Base-by-base conservation (phyloP, 1,140 invertebrate genomes). In the Galleria mellonella region DNA sequence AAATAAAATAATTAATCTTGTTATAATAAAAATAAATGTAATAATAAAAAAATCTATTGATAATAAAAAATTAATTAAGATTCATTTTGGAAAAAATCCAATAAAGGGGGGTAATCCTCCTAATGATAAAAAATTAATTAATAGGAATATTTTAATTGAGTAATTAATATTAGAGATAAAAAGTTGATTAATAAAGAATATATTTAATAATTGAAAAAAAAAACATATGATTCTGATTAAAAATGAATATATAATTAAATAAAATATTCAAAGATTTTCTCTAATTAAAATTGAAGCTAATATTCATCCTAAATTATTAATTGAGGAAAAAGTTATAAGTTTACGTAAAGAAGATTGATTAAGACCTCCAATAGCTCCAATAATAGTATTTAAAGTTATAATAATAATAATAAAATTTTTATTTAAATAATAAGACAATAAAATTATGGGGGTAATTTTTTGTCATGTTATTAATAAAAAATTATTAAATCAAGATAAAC, bases 251-350 rank as follows among this genome's bases (percentile, higher is more conserved):
- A 45, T 36, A 7, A 45, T 56, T 27, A 43, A 43, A 23, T 33
- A 51, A 41, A 23, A 23, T 23, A 23, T 23, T 23, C 17, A 23
- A 3, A 23, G 6, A 23, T 23, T 23, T 23, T 23, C 17, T 23
- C 17, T 23, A 23, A 23, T 23, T 23, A 23, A 23, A 23, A 23
- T 23, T 23, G 17, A 23, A 42, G 52, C 51, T 44, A 88, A 40
- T 81, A 88, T 82, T 86, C 87, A 88, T 9, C 75, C 74, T 72
- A 88, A 75, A 60, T 88, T 86, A 58, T 87, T 88, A 81, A 88
- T 88, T 2, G 87, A 88, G 28, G 87, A 88, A 66, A 77, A 88
- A 38, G 76, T 54, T 79, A 88, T 62, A 57, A 88, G 59, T 87
- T 78, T 32, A 23, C 17, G 17, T 3, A 23, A 6, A 6, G 17